Evolutionary conservation across 2,888 invertebrate genomes (phyloP).

Genomic region (Sussaba pulchella): DNA sequence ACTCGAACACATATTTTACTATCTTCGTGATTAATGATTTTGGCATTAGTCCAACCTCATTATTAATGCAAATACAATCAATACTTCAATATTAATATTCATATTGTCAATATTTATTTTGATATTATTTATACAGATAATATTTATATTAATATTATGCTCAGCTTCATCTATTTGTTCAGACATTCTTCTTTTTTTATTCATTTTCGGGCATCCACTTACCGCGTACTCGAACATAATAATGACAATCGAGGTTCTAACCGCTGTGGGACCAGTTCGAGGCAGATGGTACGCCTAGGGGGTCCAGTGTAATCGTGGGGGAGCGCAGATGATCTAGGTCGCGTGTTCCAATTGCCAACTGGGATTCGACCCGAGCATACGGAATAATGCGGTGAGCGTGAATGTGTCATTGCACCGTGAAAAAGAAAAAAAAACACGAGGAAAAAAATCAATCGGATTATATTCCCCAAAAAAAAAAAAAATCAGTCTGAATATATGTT

Average conservation of each 20-base stretch:
- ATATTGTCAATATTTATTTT: no score
- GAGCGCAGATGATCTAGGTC: conserved; percentile 12
- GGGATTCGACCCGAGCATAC: conserved; percentile 3
- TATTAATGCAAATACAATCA: not conserved
- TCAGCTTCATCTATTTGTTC: conserved; percentile 5
- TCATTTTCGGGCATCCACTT: conserved; percentile 49
- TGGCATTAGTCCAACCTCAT: not conserved
- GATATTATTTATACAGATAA: no score
- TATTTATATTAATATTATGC: not conserved
- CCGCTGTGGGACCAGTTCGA: conserved; percentile 33
- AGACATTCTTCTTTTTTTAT: conserved; percentile 29
- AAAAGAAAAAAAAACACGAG: not conserved
- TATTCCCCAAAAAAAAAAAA: not conserved
- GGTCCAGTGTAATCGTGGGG: conserved; percentile 42
- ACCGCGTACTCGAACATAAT: conserved; percentile 55
- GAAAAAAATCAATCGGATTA: not conserved
- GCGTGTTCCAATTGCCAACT: conserved; percentile 45
- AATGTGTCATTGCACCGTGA: conserved; percentile 7
- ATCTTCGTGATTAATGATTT: not conserved
- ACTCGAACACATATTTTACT: not conserved
- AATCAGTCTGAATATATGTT: not conserved
- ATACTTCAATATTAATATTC: not conserved
- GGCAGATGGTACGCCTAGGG: conserved; percentile 59
- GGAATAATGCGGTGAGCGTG: conserved; percentile 6
- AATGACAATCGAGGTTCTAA: conserved; percentile 47